phyloP scores from a whole-genome alignment of 2,797 vertebrate species.

The Geotrypetes seraphini region DNA sequence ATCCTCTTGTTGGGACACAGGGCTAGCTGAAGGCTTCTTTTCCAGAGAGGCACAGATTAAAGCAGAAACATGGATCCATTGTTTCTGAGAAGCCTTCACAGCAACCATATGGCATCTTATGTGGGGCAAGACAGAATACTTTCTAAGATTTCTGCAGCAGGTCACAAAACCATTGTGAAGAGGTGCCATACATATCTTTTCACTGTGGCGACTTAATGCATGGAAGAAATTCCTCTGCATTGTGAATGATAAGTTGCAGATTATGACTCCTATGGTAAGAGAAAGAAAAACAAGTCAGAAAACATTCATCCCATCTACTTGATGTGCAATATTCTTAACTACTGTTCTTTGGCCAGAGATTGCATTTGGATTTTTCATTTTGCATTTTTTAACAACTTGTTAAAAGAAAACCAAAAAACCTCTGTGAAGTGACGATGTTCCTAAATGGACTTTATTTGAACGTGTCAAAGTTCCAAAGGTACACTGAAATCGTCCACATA shows the following conservation, averaged over 20 bases:
- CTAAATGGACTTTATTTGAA: too few relatives aligned
- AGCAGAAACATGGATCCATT: conserved; percentile 50
- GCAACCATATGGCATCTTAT: conserved; percentile 29
- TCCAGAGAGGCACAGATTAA: conserved; percentile 39
- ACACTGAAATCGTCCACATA: too few relatives aligned
- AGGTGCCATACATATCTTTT: conserved; percentile 27
- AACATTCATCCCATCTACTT: too few relatives aligned
- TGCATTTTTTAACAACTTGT: too few relatives aligned
- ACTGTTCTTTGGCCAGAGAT: too few relatives aligned
- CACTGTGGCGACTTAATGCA: conserved; percentile 36
- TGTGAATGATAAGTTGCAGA: conserved; percentile 13
- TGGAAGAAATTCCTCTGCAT: conserved; percentile 58
- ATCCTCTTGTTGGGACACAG: conserved; percentile 9
- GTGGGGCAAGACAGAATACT: conserved; percentile 9
- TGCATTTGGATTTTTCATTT: too few relatives aligned
- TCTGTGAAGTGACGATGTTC: too few relatives aligned
- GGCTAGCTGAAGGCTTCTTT: conserved; percentile 28
- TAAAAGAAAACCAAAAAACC: too few relatives aligned
- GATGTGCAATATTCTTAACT: too few relatives aligned
- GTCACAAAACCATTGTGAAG: conserved; percentile 22
- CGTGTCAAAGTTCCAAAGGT: too few relatives aligned
- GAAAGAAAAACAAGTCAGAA: too few relatives aligned
- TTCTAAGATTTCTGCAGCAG: conserved; percentile 24
- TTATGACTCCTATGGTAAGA: conserved; percentile 26
- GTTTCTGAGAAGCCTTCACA: conserved; percentile 27